Percentiles rank a stretch among this genome's conserved stretches.
phyloP scores from a whole-genome alignment of 1,140 invertebrate species.

The Hesperophylax magnus region DNA sequence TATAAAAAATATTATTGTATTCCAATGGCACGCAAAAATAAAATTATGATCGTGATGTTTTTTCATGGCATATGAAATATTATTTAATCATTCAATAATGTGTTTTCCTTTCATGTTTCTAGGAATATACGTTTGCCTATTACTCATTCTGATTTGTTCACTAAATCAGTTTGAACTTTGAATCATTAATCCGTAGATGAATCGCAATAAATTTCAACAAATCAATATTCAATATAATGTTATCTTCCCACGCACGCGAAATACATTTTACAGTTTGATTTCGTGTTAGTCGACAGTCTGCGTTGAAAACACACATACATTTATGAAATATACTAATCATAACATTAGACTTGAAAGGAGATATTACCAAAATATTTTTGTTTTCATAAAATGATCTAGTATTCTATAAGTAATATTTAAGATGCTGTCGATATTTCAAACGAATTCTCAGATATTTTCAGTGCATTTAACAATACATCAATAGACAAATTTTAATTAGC shows the following conservation, averaged over 20 bases:
- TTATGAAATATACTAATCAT: background rate
- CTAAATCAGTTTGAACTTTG: background rate
- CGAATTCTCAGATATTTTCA: slow-evolving; percentile 13
- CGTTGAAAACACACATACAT: slow-evolving; percentile 3
- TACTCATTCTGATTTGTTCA: background rate
- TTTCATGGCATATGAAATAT: no score
- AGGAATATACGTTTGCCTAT: no score
- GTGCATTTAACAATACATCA: slow-evolving; percentile 7
- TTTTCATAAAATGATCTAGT: slow-evolving; percentile 5
- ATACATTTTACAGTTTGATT: background rate
- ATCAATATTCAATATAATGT: background rate
- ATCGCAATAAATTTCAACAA: background rate
- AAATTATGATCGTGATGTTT: no score
- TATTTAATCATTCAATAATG: no score
- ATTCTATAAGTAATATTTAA: slow-evolving; percentile 20
- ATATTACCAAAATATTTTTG: slow-evolving; percentile 16
- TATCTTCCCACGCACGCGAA: slow-evolving; percentile 10
- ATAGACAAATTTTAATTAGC: background rate
- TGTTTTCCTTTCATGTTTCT: no score
- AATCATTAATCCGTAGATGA: background rate
- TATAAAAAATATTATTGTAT: no score
- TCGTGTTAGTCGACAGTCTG: background rate
- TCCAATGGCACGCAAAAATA: no score
- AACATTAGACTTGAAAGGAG: background rate
- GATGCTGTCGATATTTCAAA: slow-evolving; percentile 32